phyloP scores from a whole-genome alignment of 2,888 invertebrate species.

The Eledone cirrhosa region DNA sequence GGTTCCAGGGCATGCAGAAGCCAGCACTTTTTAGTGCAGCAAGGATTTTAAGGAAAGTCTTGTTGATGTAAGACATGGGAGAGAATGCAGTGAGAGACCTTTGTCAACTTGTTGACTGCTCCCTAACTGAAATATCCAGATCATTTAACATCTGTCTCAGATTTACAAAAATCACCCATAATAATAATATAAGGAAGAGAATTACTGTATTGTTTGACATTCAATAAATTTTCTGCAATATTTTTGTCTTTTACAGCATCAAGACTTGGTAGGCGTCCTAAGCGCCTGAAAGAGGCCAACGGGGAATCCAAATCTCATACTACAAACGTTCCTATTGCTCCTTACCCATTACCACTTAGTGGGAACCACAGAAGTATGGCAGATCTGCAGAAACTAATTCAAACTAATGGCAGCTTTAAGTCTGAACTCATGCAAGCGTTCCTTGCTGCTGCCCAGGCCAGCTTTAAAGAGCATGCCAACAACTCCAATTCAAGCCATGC shows the following conservation, averaged over 20 bases:
- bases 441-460: constrained; percentile 55
- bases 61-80: no score
- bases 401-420: constrained; percentile 58
- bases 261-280: constrained; percentile 65
- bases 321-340: constrained; percentile 60
- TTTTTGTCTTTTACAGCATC: constrained; percentile 63
- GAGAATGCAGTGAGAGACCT: no score
- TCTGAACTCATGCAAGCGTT: constrained; percentile 60
- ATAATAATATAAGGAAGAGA: no score
- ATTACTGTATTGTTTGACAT: no score
- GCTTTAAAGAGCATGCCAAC: constrained; percentile 53
- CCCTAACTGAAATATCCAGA: no score
- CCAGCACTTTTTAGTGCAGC: no score
- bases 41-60: no score
- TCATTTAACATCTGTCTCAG: no score
- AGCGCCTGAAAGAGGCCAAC: constrained; percentile 62
- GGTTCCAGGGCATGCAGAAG: no score
- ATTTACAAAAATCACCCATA: no score
- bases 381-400: constrained; percentile 61
- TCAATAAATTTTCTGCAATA: background rate
- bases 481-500: background rate
- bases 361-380: constrained; percentile 60
- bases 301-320: constrained; percentile 44
- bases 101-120: no score
- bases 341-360: constrained; percentile 61